phyloP scores from a whole-genome alignment of 2,888 invertebrate genomes.

The Keiferia lycopersicella region DNA sequence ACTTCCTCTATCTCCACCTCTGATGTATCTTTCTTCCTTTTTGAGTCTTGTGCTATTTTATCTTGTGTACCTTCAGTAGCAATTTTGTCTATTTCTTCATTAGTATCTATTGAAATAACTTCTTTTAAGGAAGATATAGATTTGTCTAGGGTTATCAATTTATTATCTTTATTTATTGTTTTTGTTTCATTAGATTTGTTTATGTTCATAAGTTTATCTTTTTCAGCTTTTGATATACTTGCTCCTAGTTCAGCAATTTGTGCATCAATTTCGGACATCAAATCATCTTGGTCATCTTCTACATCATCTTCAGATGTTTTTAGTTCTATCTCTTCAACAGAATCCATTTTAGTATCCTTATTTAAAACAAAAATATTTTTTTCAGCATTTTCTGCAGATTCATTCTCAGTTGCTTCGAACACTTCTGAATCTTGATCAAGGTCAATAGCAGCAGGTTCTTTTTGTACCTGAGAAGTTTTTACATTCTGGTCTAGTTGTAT shows the following conservation, averaged over 20 bases:
- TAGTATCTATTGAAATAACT: background rate
- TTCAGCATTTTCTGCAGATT: background rate
- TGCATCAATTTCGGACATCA: conserved; percentile 13
- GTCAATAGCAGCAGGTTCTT: no score
- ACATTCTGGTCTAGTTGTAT: no score
- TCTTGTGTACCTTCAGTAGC: background rate
- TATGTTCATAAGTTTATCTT: conserved; percentile 5
- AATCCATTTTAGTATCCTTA: background rate
- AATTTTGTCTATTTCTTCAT: background rate
- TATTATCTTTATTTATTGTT: background rate
- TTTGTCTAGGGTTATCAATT: background rate
- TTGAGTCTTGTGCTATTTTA: background rate
- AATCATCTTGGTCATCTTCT: background rate
- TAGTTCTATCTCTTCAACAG: background rate
- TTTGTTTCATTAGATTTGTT: background rate
- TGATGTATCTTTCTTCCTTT: background rate
- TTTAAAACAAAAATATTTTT: background rate
- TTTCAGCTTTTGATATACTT: conserved; percentile 15
- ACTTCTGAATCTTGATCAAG: no score
- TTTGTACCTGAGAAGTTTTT: no score
- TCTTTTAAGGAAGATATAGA: background rate
- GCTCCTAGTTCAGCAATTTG: conserved; percentile 4
- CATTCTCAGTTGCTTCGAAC: no score
- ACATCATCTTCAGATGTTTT: conserved; percentile 10
- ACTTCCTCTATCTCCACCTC: background rate